Percentiles rank a stretch among this genome's conserved stretches.
Evolutionary conservation across 2,113 vertebrate species (phyloP).

Genomic region (Progne subis): DNA sequence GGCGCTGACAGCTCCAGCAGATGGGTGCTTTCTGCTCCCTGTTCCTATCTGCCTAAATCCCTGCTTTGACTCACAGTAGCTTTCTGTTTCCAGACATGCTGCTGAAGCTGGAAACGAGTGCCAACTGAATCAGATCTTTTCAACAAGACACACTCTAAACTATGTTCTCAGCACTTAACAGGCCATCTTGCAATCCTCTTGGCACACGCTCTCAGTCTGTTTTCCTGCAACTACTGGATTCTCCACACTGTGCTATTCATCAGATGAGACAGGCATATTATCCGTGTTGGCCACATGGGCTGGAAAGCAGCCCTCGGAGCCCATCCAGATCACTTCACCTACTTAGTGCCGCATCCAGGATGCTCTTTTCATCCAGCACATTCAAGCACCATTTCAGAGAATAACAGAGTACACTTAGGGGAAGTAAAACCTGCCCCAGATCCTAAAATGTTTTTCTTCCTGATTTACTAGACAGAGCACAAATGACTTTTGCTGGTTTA

Average conservation of each 20-base stretch:
- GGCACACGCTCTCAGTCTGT: not conserved
- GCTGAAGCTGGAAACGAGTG: constrained; percentile 14
- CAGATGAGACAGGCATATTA: not conserved
- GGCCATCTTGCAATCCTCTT: constrained; percentile 21
- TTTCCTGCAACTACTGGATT: not conserved
- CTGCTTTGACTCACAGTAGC: constrained; percentile 16
- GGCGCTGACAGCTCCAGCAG: constrained; percentile 7
- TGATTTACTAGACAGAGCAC: not conserved
- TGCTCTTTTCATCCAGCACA: not conserved
- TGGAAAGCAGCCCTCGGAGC: not conserved
- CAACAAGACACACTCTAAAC: not conserved
- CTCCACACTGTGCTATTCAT: not conserved
- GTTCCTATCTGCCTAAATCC: not conserved
- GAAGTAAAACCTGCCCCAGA: not conserved
- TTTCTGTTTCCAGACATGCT: constrained; percentile 46
- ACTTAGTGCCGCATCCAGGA: not conserved
- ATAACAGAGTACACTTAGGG: not conserved
- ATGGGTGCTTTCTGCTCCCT: not conserved
- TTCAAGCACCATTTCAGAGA: not conserved
- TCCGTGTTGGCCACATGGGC: not conserved
- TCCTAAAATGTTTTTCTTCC: not conserved
- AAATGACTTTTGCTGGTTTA: not conserved
- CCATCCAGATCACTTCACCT: not conserved
- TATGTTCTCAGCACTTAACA: not conserved
- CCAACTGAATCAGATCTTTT: constrained; percentile 10